Evolutionary conservation across 2,113 vertebrate species (phyloP).

Genomic region (Entelurus aequoreus): DNA sequence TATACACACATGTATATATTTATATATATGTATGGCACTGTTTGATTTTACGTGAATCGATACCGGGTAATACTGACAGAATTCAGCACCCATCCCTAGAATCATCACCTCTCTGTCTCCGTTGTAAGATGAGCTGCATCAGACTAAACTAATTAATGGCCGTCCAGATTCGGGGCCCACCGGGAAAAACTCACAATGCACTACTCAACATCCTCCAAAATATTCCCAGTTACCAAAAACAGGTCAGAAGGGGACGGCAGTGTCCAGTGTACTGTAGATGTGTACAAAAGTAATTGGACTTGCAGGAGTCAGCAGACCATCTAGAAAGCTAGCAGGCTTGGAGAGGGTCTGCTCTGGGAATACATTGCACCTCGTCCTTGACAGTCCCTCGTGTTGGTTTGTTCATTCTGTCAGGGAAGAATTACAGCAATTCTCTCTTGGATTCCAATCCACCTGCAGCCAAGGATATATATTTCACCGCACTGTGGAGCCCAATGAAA

Average conservation of each 20-base stretch:
- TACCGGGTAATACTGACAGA: too few relatives aligned
- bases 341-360: constrained; percentile 33
- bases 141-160: too few relatives aligned
- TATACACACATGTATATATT: too few relatives aligned
- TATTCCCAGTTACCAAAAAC: background rate
- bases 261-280: background rate
- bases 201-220: too few relatives aligned
- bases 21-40: too few relatives aligned
- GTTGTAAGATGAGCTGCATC: too few relatives aligned
- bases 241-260: constrained; percentile 3
- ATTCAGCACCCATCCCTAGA: too few relatives aligned
- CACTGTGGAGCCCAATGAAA: constrained; percentile 43
- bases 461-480: constrained; percentile 52
- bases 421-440: constrained; percentile 45
- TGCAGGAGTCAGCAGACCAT: constrained; percentile 7
- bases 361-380: constrained; percentile 49
- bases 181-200: too few relatives aligned
- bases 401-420: constrained; percentile 45
- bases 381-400: constrained; percentile 48
- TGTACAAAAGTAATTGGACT: constrained; percentile 36
- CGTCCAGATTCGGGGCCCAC: too few relatives aligned
- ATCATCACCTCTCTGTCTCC: too few relatives aligned
- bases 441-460: constrained; percentile 48
- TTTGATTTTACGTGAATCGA: too few relatives aligned
- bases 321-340: constrained; percentile 15